A percentile compares a stretch with the other conserved stretches of the same genome.
Evolutionary conservation across 2,797 vertebrate species (phyloP).

Genomic region (Phrynocephalus guinanensis): DNA sequence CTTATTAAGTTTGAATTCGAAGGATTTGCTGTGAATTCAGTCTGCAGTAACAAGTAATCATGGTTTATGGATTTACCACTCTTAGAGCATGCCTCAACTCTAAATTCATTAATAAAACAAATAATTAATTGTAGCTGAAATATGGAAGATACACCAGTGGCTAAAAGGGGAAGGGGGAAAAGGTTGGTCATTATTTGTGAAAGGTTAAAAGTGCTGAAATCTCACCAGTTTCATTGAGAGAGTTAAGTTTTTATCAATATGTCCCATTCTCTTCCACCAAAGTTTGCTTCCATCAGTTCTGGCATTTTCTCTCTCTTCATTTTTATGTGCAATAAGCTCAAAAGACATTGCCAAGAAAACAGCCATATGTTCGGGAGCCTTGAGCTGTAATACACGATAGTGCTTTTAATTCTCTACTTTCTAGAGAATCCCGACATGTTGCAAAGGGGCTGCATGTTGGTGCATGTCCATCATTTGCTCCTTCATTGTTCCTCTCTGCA

Average conservation of each 20-base stretch:
- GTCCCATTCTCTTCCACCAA: background rate
- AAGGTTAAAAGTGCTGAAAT: background rate
- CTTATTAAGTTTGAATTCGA: background rate
- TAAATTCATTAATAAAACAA: background rate
- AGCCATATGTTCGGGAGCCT: too few species aligned
- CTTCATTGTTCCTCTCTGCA: background rate
- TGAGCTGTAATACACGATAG: too few species aligned
- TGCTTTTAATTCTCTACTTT: background rate
- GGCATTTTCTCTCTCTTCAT: too few species aligned
- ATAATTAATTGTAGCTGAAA: background rate
- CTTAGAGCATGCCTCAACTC: background rate
- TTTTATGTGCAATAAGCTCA: background rate
- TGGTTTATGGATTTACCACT: constrained; percentile 3
- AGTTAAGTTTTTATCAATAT: background rate
- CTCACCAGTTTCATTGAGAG: background rate
- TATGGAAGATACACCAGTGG: background rate
- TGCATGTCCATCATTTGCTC: background rate
- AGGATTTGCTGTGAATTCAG: background rate
- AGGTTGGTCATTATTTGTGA: background rate
- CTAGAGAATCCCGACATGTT: background rate
- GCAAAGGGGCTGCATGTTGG: background rate
- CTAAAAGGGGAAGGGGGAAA: background rate
- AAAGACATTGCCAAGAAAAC: background rate
- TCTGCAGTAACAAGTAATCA: background rate
- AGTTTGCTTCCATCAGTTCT: background rate